Evolutionary conservation across 2,888 invertebrate genomes (phyloP).

Genomic region (Gastrophysa polygoni): DNA sequence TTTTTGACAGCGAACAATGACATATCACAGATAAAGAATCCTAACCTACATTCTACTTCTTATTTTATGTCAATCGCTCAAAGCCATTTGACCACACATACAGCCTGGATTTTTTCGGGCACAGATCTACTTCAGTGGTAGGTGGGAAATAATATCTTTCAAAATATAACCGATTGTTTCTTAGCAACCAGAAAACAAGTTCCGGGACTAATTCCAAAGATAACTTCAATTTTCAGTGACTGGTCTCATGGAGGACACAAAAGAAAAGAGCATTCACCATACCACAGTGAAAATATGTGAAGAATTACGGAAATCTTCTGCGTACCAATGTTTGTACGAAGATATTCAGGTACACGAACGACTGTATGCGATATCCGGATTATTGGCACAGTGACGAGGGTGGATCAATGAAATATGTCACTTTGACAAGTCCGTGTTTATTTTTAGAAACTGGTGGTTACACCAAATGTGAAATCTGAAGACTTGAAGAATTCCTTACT

Average conservation of each 20-base stretch:
- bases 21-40: background rate
- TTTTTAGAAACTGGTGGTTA: conserved; percentile 76
- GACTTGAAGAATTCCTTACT: conserved; percentile 80
- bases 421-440: conserved; percentile 21
- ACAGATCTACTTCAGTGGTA: too few species aligned
- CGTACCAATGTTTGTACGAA: conserved; percentile 77
- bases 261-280: conserved; percentile 71
- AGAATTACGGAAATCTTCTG: conserved; percentile 76
- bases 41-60: background rate
- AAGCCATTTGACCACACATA: too few species aligned
- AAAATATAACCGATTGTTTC: background rate
- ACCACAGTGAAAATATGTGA: conserved; percentile 80
- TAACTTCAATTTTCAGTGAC: too few species aligned
- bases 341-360: conserved; percentile 85
- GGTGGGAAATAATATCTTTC: too few species aligned
- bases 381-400: too few species aligned
- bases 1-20: background rate
- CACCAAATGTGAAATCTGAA: conserved; percentile 74
- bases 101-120: too few species aligned
- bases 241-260: conserved; percentile 52
- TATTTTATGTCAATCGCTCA: background rate
- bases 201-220: background rate
- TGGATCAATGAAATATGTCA: too few species aligned
- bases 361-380: too few species aligned
- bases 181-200: background rate